Base-by-base conservation (phyloP, 2,888 invertebrate species). In the Tineola bisselliella region DNA sequence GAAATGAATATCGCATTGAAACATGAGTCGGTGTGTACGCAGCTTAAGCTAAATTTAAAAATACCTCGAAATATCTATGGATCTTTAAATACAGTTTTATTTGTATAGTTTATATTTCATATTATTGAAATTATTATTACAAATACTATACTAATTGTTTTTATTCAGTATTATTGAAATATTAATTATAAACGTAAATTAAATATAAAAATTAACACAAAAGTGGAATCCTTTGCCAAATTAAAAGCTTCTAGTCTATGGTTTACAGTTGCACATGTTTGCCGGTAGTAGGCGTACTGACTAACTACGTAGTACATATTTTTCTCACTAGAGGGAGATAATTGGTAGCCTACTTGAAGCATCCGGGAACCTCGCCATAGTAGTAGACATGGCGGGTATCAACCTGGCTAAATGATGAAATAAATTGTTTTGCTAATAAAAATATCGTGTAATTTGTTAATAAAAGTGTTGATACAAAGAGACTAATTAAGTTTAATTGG, bases 341-440 rank as follows among this genome's bases (percentile, higher is more conserved):
- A 80, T 83, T 84, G 79, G 79, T 84, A 86, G 81, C 84, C 83
- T 86, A 87, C 84, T 84, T 87, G 87, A 88, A 88, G 89, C 88
- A 89, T 90, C 90, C 89, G 89, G 90, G 79, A 76, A 88, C 88
- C 87, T 89, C 89, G 91, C 91, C 91, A 91, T 91, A 91, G 90
- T 91, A 89, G 90, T 88, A 89, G 91, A 92, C 91, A 93, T 93
- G 93, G 93, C 93, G 92, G 91, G 89, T 88, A 86, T 89, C 89
- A 89, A 89, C 87, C 89, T 89, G 89, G 88, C 87, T 88, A 89
- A 89, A 89, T 89, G 89, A 89, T 87, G 88, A 88, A 87, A 87
- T 87, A 87, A 81, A 82, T 81, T 87, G 86, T 87, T 88, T 87
- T 86, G 84, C 82, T 84, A 84, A 81, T 84, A 79, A 77, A 86